Evolutionary conservation across 2,888 invertebrate species (phyloP), one percentile per base, ranked within the genome.

Genomic region (Gasteruption jaculator): DNA sequence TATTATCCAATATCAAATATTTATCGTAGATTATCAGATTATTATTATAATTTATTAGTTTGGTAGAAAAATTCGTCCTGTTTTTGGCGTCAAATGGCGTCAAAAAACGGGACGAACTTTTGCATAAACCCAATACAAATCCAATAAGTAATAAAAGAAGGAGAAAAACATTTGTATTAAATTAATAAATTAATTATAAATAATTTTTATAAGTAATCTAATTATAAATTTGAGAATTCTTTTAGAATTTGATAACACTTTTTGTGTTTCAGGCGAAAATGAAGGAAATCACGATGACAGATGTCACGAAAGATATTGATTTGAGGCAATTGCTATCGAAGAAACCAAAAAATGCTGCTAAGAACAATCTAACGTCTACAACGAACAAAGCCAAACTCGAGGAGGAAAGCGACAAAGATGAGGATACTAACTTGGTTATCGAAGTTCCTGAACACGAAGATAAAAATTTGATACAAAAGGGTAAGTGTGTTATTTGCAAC

Each of bases 261-360:
- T n/a, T n/a, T n/a, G n/a, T n/a, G n/a, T 44, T 52, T 5, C 24
- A 59, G 57, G 46, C 49, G 32, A 61, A 57, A 21, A 55, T 53
- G 25, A 57, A 56, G 12, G 45, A 41, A 14, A 15, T 49, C 1
- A 38, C 44, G 14, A 10, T 33, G 19, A 32, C 45, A 25, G 48
- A 63, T 10, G 52, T 57, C 31, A 48, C 60, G 10, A 70, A 69
- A 47, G 74, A 75, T 45, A 54, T 73, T 2, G 74, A 75, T 54
- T 67, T 74, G 15, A 61, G 75, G 24, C 71, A 73, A 44, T 48
- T 74, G 16, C 49, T 72, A 21, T 32, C 50, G 36, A 60, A 58
- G 18, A 63, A 63, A 32, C 48, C 58, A 8, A 54, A 62, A 7
- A 52, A 56, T 4, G 56, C 61, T 3, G 57, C 60, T 19, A 62